These are phyloP conservation scores for Etia nguti DNA, from an alignment of 2,113 vertebrate species.

Conservation along the genomic window DNA sequence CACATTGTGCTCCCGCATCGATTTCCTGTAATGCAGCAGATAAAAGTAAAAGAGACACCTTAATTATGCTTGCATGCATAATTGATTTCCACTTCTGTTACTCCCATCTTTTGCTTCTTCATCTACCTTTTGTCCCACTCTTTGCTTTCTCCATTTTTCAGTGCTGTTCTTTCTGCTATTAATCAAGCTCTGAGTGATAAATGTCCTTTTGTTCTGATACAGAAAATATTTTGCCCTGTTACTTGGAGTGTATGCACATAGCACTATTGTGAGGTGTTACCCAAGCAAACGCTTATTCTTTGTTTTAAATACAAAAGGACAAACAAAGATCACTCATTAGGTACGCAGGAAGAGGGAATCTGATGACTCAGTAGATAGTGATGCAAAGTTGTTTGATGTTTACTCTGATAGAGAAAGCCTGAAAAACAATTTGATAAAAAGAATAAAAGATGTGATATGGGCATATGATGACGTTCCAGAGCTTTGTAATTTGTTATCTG, in stretches of 20 bases:
- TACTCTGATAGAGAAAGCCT: background rate
- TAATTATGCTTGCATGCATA: constrained; percentile 34
- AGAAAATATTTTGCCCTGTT: background rate
- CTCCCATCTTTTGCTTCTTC: background rate
- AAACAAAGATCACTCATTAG: background rate
- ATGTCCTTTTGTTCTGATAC: background rate
- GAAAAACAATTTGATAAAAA: background rate
- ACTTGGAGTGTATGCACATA: background rate
- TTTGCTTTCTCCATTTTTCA: background rate
- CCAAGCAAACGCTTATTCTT: background rate
- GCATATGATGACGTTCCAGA: background rate
- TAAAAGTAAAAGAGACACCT: constrained; percentile 21
- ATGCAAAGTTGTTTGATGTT: background rate
- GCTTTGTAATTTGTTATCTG: background rate
- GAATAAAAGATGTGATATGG: background rate
- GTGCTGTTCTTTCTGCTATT: background rate
- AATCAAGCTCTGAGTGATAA: background rate
- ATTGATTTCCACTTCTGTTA: constrained; percentile 4
- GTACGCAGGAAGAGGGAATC: background rate
- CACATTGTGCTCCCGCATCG: background rate
- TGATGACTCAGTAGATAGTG: background rate
- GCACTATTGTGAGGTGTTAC: background rate
- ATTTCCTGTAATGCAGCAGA: background rate
- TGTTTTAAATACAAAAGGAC: background rate
- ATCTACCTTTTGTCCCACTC: background rate